Base-by-base conservation (phyloP, 2,888 invertebrate species). In the Sinelater perroti region DNA sequence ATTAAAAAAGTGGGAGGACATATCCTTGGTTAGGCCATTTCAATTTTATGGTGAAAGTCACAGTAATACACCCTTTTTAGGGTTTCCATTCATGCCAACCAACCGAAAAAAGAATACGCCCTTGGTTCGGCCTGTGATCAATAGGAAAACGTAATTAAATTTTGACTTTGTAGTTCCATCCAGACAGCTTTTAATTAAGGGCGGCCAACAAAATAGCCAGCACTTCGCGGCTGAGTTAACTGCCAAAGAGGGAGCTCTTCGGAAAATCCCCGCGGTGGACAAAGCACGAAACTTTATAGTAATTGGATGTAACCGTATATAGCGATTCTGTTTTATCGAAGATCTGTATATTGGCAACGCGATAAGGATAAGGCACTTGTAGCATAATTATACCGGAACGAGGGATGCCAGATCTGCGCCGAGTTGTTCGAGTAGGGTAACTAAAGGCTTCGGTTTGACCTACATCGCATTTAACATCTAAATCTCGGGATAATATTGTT, bases 331-430 rank as follows among this genome's bases (percentile, higher is more conserved):
- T 35, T 45, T 51, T 50, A 56, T 56, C 50, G 13, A 44, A 56
- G 47, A 56, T 56, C 50, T 50, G 44, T 44, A 56, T 56, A 56
- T 56, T 56, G 44, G 38, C 14, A 24, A 36, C 44, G 31, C 20
- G 17, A 24, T 16, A 45, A 13, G 45, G 56, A 56, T 56, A 56
- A 56, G 56, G 30, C 14, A 33, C 24, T 52, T 52, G 21, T 44
- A 33, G 42, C 44, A 50, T 56, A 51, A 56, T 51, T 56, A 56
- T 51, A 50, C 46, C 28, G 45, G 26, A 51, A 56, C 56, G 13
- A 33, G 44, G 45, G 44, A 45, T 49, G 18, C 26, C 33, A 31
- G 40, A 51, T 51, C 51, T 51, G 30, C 42, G 42, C 31, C 10
- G 31, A 42, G 28, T 51, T 53, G 45, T 44, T 44, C 33, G 14